These are phyloP conservation scores for Spea bombifrons DNA, from an alignment of 2,113 vertebrate species.

Conservation along the genomic window DNA sequence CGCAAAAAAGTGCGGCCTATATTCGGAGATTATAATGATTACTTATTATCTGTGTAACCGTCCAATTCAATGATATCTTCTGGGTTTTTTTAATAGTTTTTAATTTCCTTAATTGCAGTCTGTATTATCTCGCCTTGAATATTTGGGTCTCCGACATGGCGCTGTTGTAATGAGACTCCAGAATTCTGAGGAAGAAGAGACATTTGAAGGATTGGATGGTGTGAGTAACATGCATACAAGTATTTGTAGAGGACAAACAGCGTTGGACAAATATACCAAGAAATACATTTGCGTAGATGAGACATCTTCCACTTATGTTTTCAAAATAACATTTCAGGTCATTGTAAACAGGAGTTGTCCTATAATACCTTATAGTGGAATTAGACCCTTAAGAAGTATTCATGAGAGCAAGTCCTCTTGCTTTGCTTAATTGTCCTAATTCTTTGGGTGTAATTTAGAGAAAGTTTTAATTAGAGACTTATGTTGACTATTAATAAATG, in stretches of 20 bases:
- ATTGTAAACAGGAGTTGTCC: background rate
- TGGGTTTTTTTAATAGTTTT: too few relatives aligned
- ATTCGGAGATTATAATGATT: too few relatives aligned
- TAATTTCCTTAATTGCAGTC: constrained; percentile 61
- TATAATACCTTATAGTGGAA: background rate
- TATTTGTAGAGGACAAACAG: too few relatives aligned
- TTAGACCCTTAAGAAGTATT: background rate
- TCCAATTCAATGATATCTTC: too few relatives aligned
- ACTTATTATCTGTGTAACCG: too few relatives aligned
- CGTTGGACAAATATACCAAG: background rate
- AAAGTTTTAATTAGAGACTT: background rate
- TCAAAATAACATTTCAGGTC: background rate
- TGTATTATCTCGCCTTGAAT: constrained; percentile 73
- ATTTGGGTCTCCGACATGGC: constrained; percentile 71
- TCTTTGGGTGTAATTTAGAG: background rate
- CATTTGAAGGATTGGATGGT: constrained; percentile 58
- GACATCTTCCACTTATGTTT: background rate
- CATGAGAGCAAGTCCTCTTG: background rate
- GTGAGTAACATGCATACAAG: constrained; percentile 60
- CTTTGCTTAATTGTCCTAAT: background rate
- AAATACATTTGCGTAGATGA: background rate
- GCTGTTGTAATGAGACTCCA: constrained; percentile 73
- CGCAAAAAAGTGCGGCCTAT: too few relatives aligned
- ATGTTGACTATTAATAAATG: background rate
- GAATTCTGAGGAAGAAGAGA: constrained; percentile 64